Conservation (phyloP, 2,797 vertebrate species). For the Myotis daubentonii region DNA sequence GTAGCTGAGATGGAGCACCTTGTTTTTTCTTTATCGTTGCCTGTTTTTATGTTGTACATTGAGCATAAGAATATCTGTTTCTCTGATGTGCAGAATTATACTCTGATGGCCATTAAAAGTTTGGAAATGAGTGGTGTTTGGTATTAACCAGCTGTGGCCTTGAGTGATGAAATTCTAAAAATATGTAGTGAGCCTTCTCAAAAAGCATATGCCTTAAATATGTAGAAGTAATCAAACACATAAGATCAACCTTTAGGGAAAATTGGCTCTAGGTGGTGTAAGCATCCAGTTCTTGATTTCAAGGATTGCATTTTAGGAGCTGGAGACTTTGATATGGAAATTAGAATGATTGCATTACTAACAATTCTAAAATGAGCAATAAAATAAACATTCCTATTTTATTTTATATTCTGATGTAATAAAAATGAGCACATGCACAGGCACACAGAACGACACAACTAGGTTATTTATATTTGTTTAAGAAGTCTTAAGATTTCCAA, state of each 20-base stretch:
- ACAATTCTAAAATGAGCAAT: neutral
- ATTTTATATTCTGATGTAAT: conserved; percentile 2
- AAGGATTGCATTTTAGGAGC: conserved; percentile 32
- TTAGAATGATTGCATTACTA: neutral
- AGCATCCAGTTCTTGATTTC: conserved; percentile 40
- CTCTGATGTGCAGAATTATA: conserved; percentile 76
- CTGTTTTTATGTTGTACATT: conserved; percentile 77
- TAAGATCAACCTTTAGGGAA: conserved; percentile 64
- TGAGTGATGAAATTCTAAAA: conserved; percentile 83
- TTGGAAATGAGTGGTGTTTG: conserved; percentile 79
- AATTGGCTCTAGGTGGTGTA: conserved; percentile 46
- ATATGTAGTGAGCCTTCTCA: conserved; percentile 79
- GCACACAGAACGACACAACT: neutral
- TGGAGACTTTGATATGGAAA: conserved; percentile 46
- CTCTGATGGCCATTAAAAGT: conserved; percentile 75
- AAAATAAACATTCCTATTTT: neutral
- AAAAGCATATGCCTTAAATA: conserved; percentile 77
- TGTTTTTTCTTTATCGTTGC: conserved; percentile 74
- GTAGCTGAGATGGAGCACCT: conserved; percentile 46
- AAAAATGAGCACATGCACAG: neutral
- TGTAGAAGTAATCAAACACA: conserved; percentile 75
- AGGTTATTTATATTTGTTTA: neutral
- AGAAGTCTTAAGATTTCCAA: neutral
- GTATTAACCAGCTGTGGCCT: conserved; percentile 79
- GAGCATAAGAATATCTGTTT: conserved; percentile 77